phyloP scores from a whole-genome alignment of 1,140 invertebrate species.

The Caligus rogercresseyi region DNA sequence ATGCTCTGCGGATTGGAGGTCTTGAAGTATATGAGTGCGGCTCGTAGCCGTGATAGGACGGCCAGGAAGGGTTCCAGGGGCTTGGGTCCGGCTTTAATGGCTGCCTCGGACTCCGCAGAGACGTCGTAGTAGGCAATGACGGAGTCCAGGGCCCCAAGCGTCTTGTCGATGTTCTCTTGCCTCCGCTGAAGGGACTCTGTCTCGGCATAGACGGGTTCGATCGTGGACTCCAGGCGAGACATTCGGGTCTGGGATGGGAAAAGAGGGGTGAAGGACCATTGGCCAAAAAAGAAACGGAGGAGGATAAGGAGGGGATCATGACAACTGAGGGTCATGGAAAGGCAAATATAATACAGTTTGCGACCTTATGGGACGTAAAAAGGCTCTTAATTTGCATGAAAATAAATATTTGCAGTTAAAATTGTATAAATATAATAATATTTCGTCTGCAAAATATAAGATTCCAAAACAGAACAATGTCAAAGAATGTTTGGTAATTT shows the following conservation, averaged over 20 bases:
- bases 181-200: conserved; percentile 74
- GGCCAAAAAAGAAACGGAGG: no score
- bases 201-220: conserved; percentile 85
- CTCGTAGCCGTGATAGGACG: conserved; percentile 62
- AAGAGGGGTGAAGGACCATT: conserved; percentile 70
- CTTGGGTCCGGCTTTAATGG: conserved; percentile 53
- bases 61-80: conserved; percentile 53
- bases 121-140: conserved; percentile 77
- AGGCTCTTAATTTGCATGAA: no score
- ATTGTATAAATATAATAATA: no score
- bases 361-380: no score
- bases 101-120: conserved; percentile 58
- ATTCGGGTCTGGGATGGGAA: conserved; percentile 77
- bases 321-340: no score
- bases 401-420: no score
- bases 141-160: conserved; percentile 58
- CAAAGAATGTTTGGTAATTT: no score
- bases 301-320: no score
- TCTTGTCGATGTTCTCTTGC: conserved; percentile 55
- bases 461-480: background rate
- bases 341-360: no score
- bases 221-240: conserved; percentile 72
- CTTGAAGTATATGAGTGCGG: conserved; percentile 76
- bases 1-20: conserved; percentile 82
- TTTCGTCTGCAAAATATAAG: no score